These are phyloP conservation scores for Endomychus coccineus DNA, from an alignment of 2,888 invertebrate genomes.

Conservation along the genomic window DNA sequence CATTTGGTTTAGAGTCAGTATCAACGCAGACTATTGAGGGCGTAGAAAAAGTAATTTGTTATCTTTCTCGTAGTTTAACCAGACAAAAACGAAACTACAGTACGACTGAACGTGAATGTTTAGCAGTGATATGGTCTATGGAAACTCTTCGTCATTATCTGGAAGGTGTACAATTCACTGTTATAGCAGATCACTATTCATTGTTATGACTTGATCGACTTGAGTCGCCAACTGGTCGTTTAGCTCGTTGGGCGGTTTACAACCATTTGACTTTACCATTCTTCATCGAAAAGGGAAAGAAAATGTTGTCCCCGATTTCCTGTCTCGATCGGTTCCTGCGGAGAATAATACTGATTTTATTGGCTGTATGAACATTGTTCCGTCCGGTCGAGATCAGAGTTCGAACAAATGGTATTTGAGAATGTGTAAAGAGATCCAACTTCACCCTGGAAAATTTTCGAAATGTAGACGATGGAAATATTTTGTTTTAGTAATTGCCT, in stretches of 20 bases:
- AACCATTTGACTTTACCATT: slow-evolving; percentile 12
- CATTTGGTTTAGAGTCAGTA: slow-evolving; percentile 19
- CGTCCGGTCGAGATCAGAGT: neutral
- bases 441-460: slow-evolving; percentile 8
- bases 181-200: slow-evolving; percentile 23
- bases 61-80: slow-evolving; percentile 17
- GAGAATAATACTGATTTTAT: slow-evolving; percentile 3
- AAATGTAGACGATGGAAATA: slow-evolving; percentile 2
- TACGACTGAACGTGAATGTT: slow-evolving; percentile 21
- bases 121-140: slow-evolving; percentile 23
- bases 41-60: slow-evolving; percentile 19
- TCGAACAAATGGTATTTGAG: slow-evolving; percentile 13
- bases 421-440: slow-evolving; percentile 4
- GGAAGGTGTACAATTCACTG: slow-evolving; percentile 19
- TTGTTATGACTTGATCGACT: slow-evolving; percentile 17
- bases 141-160: slow-evolving; percentile 23
- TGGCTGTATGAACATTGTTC: too few relatives aligned
- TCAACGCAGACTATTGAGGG: slow-evolving; percentile 17
- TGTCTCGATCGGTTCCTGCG: slow-evolving; percentile 7
- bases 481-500: slow-evolving; percentile 7
- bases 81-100: slow-evolving; percentile 18
- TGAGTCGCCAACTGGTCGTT: slow-evolving; percentile 18
- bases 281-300: slow-evolving; percentile 19
- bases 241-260: slow-evolving; percentile 17
- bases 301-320: slow-evolving; percentile 6